Conservation (phyloP, 2,888 invertebrate genomes). For the Nymphalis urticae region DNA sequence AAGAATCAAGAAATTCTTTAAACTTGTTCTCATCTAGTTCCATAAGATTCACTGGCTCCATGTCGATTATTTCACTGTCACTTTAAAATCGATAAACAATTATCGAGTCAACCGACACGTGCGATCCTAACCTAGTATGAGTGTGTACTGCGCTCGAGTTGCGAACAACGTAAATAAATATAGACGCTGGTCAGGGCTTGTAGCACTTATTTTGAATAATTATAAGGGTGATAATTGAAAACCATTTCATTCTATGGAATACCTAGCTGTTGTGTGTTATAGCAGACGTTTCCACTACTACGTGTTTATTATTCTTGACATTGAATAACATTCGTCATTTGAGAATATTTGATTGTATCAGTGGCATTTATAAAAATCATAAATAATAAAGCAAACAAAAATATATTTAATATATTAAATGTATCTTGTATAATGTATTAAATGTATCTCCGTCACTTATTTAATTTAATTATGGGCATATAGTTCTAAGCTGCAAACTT, state of each 20-base stretch:
- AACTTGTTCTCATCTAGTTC: conserved; percentile 70
- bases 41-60: conserved; percentile 63
- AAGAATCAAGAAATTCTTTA: conserved; percentile 80
- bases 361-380: no score
- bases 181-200: conserved; percentile 16
- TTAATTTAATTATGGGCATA: no score
- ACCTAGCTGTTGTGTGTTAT: background rate
- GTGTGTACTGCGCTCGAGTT: conserved; percentile 63
- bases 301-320: conserved; percentile 2
- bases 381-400: no score
- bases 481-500: no score
- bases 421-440: no score
- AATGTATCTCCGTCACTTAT: no score
- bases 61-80: conserved; percentile 37
- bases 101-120: conserved; percentile 49
- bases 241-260: background rate
- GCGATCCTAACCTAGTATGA: conserved; percentile 55
- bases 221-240: conserved; percentile 9
- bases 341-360: background rate
- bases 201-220: background rate
- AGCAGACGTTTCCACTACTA: conserved; percentile 18
- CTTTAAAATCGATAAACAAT: conserved; percentile 18
- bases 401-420: no score
- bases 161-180: conserved; percentile 49
- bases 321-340: background rate